Percentiles rank a stretch among this genome's conserved stretches.
phyloP scores from a whole-genome alignment of 2,888 invertebrate genomes.

The Drosophila sordidula region DNA sequence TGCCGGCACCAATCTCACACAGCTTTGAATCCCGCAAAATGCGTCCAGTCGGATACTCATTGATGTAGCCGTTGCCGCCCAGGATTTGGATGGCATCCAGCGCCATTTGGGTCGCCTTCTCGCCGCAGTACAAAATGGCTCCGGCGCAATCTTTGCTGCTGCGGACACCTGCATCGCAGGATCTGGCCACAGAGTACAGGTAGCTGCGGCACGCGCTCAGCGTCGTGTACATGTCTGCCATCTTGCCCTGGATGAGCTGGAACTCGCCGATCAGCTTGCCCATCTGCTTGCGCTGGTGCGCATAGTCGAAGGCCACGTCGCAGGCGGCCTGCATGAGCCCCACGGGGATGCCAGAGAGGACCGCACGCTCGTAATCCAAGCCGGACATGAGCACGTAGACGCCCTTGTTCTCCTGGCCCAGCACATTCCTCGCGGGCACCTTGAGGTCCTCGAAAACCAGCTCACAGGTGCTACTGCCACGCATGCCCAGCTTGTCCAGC shows the following conservation, averaged over 20 bases:
- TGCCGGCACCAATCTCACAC: constrained; percentile 99
- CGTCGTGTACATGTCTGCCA: constrained; percentile 88
- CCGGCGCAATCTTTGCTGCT: constrained; percentile 98
- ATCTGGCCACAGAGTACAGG: constrained; percentile 94
- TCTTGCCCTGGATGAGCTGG: constrained; percentile 93
- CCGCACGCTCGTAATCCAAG: constrained; percentile 95
- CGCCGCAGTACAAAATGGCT: constrained; percentile 95
- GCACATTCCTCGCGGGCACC: constrained; percentile 91
- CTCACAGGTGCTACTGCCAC: constrained; percentile 98
- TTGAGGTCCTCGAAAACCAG: constrained; percentile 98
- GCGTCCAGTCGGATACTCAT: constrained; percentile 98
- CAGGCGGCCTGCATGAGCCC: constrained; percentile 98
- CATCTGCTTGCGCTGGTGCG: constrained; percentile 97
- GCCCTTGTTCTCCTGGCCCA: constrained; percentile 95
- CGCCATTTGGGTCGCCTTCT: constrained; percentile 95
- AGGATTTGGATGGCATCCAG: constrained; percentile 98
- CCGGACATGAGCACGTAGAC: constrained; percentile 99
- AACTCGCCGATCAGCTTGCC: constrained; percentile 95
- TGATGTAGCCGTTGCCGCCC: constrained; percentile 99
- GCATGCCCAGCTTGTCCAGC: constrained; percentile 98
- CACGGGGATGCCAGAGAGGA: constrained; percentile 93
- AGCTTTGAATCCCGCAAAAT: constrained; percentile 97
- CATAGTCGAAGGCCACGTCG: constrained; percentile 97
- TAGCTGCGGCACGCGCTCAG: constrained; percentile 95
- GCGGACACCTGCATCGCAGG: constrained; percentile 91